Evolutionary conservation across 2,797 vertebrate genomes (phyloP), one percentile per base, ranked within the genome.

Genomic region (Prionace glauca): DNA sequence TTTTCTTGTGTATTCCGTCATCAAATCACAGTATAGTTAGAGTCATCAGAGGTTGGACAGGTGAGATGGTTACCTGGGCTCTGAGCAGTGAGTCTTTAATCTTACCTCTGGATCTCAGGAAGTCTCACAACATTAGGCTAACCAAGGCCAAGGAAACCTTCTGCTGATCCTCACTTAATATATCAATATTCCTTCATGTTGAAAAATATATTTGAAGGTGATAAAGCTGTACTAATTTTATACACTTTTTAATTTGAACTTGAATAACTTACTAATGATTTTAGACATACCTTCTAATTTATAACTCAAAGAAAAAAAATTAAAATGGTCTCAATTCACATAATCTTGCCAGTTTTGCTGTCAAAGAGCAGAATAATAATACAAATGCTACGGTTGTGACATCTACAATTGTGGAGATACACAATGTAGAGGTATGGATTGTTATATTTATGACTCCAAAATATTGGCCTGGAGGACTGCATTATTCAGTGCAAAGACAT

Each of bases 371-470:
- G 45, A 95, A 45, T 95, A 36, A 72, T 41, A 95, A 72, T n/a
- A 29, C 12, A 74, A 29, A 41, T 72, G 69, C 69, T 91, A 98
- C 97, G 98, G 97, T 98, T 98, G 98, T 98, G 98, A 98, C 98
- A 98, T 97, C 97, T 97, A 99, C 98, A 99, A 98, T 99, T 99
- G 98, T 98, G 98, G 97, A 97, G 20, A 84, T 97, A 97, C 98
- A 97, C 97, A 97, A 97, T 97, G 97, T 97, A 98, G 97, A 98
- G 97, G 97, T 98, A 98, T 97, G 97, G 97, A 97, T 98, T 97
- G 97, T 98, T 98, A 99, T 99, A 99, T 98, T 98, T 97, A 98
- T 98, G 98, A 98, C 97, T 98, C 98, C 98, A 99, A 99, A 98
- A 99, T 98, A 99, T 98, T 98, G 98, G 98, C 98, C 98, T 98